phyloP scores from a whole-genome alignment of 2,888 invertebrate genomes.

The Ichneumoninae sp. region DNA sequence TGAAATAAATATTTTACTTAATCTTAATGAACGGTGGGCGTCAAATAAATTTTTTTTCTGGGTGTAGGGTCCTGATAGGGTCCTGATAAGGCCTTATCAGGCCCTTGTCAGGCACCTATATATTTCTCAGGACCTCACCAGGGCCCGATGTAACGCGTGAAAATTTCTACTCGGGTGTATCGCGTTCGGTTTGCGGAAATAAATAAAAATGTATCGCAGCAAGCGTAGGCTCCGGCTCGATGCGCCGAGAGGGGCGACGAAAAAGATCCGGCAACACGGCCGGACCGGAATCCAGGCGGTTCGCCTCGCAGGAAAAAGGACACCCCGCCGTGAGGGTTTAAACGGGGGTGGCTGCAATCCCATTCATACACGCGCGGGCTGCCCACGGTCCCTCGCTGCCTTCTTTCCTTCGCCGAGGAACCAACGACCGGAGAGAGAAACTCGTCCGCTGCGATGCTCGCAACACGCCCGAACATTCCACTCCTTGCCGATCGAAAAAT shows the following conservation, averaged over 20 bases:
- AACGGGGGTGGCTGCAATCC: constrained; percentile 77
- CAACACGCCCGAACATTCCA: not conserved
- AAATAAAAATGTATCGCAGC: not conserved
- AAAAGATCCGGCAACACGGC: constrained; percentile 75
- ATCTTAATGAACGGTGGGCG: too few relatives aligned
- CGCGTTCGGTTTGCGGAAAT: not conserved
- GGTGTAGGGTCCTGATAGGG: too few relatives aligned
- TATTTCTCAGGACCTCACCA: too few relatives aligned
- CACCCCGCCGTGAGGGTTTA: constrained; percentile 80
- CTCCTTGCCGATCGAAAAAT: constrained; percentile 2
- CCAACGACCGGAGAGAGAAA: constrained; percentile 7
- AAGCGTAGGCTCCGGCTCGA: constrained; percentile 44
- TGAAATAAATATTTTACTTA: too few relatives aligned
- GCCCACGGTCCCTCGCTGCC: constrained; percentile 50
- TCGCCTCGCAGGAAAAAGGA: constrained; percentile 74
- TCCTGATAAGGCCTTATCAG: too few relatives aligned
- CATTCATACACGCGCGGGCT: constrained; percentile 71
- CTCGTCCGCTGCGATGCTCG: not conserved
- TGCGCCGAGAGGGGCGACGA: constrained; percentile 44
- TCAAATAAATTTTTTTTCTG: too few relatives aligned
- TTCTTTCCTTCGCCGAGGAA: constrained; percentile 5
- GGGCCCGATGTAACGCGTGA: too few relatives aligned
- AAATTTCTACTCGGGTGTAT: too few relatives aligned
- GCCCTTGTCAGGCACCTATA: too few relatives aligned
- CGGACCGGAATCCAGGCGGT: constrained; percentile 71